Percentiles rank a stretch among this genome's conserved stretches.
phyloP scores from a whole-genome alignment of 1,140 invertebrate species.

The Steinernema feltiae region DNA sequence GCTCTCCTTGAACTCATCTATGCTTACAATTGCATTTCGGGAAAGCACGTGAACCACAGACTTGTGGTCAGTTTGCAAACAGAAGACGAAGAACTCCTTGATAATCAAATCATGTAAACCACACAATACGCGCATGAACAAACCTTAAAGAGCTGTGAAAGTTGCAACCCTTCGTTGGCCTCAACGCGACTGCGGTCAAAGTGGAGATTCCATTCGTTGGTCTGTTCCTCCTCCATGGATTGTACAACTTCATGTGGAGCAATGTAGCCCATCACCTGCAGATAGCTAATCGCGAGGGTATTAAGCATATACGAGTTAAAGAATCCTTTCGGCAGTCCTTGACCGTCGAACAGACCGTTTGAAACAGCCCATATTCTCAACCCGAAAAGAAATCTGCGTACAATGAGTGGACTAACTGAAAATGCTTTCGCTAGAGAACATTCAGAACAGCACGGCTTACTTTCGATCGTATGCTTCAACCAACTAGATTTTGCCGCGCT shows the following conservation, averaged over 20 bases:
- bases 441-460: not conserved
- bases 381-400: slow-evolving; percentile 14
- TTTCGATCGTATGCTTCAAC: not conserved
- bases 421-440: not conserved
- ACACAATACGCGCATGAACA: not conserved
- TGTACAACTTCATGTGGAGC: slow-evolving; percentile 12
- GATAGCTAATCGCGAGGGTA: slow-evolving; percentile 17
- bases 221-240: not conserved
- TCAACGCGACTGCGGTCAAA: not conserved
- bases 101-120: slow-evolving; percentile 5
- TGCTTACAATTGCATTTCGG: not conserved
- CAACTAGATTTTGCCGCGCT: slow-evolving; percentile 20
- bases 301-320: slow-evolving; percentile 38
- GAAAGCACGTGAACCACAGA: not conserved
- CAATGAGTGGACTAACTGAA: not conserved
- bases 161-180: not conserved
- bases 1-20: not conserved
- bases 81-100: slow-evolving; percentile 19
- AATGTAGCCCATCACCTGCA: not conserved
- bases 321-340: slow-evolving; percentile 16
- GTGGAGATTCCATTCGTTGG: slow-evolving; percentile 18
- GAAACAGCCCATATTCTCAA: slow-evolving; percentile 27
- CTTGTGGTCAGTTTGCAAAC: not conserved
- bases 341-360: slow-evolving; percentile 28
- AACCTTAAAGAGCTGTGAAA: slow-evolving; percentile 15